These are phyloP conservation scores for Pseudochaenichthys georgianus DNA, from an alignment of 2,797 vertebrate species.

Conservation along the genomic window DNA sequence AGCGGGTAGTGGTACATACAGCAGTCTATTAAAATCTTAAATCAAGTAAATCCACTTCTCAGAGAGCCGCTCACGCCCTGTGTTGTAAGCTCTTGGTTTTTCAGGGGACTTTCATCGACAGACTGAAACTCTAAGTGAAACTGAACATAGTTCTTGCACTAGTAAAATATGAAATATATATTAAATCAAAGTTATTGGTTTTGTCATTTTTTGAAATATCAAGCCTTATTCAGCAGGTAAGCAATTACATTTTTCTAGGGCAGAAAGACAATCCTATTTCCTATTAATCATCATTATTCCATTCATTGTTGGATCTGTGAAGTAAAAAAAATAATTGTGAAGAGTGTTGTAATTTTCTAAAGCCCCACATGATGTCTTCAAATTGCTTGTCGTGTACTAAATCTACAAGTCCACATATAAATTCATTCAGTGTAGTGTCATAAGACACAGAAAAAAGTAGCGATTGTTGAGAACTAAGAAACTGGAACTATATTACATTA, in stretches of 20 bases:
- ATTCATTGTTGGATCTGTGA: too few species aligned
- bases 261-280: not conserved
- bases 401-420: not conserved
- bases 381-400: too few species aligned
- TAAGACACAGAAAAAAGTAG: not conserved
- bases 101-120: conserved; percentile 59
- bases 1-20: too few species aligned
- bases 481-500: not conserved
- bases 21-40: not conserved
- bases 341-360: too few species aligned
- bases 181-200: too few species aligned
- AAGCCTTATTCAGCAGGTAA: too few species aligned
- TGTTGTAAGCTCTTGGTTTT: conserved; percentile 34
- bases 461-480: not conserved
- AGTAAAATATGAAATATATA: conserved; percentile 72
- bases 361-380: not conserved
- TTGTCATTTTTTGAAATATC: too few species aligned
- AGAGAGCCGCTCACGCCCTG: conserved; percentile 55
- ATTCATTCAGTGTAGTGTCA: not conserved
- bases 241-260: not conserved
- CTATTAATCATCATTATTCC: too few species aligned
- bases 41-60: conserved; percentile 70
- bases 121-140: conserved; percentile 61
- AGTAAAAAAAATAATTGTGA: too few species aligned
- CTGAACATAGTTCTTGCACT: conserved; percentile 65